Conservation (phyloP, 2,888 invertebrate genomes). For the Drosophila tanythrix region DNA sequence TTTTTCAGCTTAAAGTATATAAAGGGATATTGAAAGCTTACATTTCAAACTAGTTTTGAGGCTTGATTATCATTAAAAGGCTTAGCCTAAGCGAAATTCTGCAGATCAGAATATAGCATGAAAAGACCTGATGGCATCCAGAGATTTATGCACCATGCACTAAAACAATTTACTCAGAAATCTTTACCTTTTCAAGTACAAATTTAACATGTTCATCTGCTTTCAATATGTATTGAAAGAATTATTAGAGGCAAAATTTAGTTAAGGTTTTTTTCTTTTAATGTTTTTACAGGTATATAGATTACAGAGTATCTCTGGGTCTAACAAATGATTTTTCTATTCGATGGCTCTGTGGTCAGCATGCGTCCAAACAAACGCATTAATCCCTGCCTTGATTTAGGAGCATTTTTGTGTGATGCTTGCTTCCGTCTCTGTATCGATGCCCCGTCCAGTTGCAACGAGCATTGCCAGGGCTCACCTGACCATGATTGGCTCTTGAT, state of each 20-base stretch:
- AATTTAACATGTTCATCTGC: too few species aligned
- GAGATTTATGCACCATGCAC: background rate
- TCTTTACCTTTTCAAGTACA: too few species aligned
- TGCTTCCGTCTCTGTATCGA: conserved; percentile 8
- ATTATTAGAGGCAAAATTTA: too few species aligned
- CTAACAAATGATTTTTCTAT: background rate
- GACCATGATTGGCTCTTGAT: conserved; percentile 71
- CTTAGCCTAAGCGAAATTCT: too few species aligned
- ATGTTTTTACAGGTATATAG: background rate
- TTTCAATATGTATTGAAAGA: too few species aligned
- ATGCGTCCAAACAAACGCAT: conserved; percentile 54
- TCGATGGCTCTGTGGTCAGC: conserved; percentile 27
- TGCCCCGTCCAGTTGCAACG: conserved; percentile 53
- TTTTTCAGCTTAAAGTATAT: background rate
- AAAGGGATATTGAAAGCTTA: background rate
- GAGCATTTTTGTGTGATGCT: conserved; percentile 61
- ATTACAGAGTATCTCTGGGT: background rate
- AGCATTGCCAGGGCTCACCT: conserved; percentile 34
- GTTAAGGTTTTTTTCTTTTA: background rate
- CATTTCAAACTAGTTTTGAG: background rate
- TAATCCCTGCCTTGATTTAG: conserved; percentile 79
- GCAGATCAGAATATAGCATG: too few species aligned
- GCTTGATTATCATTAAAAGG: background rate
- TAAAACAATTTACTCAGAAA: background rate
- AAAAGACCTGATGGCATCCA: background rate